A percentile compares a stretch with the other conserved stretches of the same genome.
Conservation (phyloP, 2,888 invertebrate species). For the Altica lythri region DNA sequence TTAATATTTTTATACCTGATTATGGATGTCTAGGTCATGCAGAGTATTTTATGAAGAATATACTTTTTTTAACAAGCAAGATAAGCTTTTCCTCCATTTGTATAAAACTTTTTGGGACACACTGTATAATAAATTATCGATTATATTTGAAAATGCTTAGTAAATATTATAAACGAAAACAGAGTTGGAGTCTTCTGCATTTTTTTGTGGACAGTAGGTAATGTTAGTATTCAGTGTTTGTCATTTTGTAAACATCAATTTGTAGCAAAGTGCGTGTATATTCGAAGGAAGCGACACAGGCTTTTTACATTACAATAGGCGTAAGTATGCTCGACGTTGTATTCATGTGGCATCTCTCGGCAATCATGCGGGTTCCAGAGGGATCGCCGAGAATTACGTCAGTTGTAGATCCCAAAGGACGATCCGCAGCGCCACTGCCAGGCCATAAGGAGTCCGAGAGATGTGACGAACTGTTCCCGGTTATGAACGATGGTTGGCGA, state of each 20-base stretch:
- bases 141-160: no score
- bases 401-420: conserved; percentile 48
- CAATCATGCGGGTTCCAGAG: conserved; percentile 54
- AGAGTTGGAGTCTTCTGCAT: no score
- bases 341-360: conserved; percentile 55
- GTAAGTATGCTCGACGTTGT: conserved; percentile 51
- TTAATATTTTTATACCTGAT: no score
- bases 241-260: conserved; percentile 33
- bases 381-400: conserved; percentile 56
- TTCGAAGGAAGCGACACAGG: conserved; percentile 16
- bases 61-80: no score
- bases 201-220: not conserved
- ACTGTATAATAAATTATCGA: no score
- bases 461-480: conserved; percentile 45
- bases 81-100: no score
- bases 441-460: conserved; percentile 49
- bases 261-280: conserved; percentile 35
- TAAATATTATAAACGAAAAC: no score
- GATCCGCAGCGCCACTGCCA: conserved; percentile 30
- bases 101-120: no score
- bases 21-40: no score
- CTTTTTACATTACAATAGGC: conserved; percentile 51
- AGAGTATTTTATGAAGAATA: no score
- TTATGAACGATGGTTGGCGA: conserved; percentile 50
- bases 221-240: conserved; percentile 15